These are phyloP conservation scores for Leptopilina boulardi DNA, from an alignment of 1,140 invertebrate species.

Conservation along the genomic window DNA sequence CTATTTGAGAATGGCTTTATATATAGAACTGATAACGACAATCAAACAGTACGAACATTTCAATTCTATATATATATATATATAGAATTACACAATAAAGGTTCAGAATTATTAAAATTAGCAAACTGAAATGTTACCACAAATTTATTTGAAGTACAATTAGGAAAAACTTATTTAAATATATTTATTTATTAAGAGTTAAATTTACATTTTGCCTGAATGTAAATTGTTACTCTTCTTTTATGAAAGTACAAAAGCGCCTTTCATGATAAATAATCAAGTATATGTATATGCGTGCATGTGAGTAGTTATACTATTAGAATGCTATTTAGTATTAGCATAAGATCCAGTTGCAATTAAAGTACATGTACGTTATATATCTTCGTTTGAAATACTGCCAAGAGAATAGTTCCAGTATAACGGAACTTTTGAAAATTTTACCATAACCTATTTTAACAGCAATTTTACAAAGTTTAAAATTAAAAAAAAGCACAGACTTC, in stretches of 20 bases:
- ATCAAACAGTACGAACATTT: not conserved
- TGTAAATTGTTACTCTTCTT: too few species aligned
- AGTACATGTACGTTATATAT: slow-evolving; percentile 44
- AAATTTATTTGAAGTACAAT: too few species aligned
- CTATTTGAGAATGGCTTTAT: not conserved
- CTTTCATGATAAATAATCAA: slow-evolving; percentile 12
- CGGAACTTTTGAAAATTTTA: slow-evolving; percentile 32
- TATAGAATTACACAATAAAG: too few species aligned
- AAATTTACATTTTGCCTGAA: too few species aligned
- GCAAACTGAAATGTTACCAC: too few species aligned
- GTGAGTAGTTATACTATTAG: not conserved
- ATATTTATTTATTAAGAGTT: too few species aligned
- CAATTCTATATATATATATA: too few species aligned
- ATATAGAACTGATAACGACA: not conserved
- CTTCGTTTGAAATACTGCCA: slow-evolving; percentile 46
- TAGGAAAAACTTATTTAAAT: too few species aligned
- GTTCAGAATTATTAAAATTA: too few species aligned
- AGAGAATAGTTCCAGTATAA: slow-evolving; percentile 45
- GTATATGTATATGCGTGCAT: not conserved
- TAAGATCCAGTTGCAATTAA: slow-evolving; percentile 46
- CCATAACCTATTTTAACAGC: too few species aligned
- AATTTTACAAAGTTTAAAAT: too few species aligned
- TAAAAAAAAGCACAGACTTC: too few species aligned
- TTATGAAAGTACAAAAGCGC: not conserved
- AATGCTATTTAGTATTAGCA: slow-evolving; percentile 29